Conservation (phyloP, 1,140 invertebrate species). For the Papilio glaucus region DNA sequence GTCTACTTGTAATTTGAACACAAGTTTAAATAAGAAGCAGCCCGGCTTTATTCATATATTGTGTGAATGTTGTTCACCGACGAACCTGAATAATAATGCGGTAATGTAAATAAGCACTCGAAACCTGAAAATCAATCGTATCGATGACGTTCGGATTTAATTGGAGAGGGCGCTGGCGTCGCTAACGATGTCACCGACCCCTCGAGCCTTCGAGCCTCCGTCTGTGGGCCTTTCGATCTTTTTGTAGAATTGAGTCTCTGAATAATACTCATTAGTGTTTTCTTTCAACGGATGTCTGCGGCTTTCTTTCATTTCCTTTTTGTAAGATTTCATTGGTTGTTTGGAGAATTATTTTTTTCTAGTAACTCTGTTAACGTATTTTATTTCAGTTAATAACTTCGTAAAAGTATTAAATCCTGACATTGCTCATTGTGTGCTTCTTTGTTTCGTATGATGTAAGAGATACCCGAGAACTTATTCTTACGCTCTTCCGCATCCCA, state of each 20-base stretch:
- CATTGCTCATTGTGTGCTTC: too few relatives aligned
- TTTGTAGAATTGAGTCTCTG: conserved; percentile 4
- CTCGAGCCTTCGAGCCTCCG: background rate
- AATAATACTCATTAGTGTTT: conserved; percentile 30
- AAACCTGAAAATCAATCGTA: conserved; percentile 22
- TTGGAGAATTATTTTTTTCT: too few relatives aligned
- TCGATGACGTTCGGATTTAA: conserved; percentile 27
- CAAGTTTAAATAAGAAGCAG: too few relatives aligned
- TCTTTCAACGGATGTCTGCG: background rate
- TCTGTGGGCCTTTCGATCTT: conserved; percentile 16
- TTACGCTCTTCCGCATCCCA: too few relatives aligned
- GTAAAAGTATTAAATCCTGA: too few relatives aligned
- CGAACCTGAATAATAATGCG: background rate
- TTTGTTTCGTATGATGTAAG: too few relatives aligned
- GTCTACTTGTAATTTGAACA: too few relatives aligned
- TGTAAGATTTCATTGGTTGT: background rate
- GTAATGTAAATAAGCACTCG: conserved; percentile 30
- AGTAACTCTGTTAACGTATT: too few relatives aligned
- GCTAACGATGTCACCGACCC: conserved; percentile 17
- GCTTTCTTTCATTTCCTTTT: conserved; percentile 10
- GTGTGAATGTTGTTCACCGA: background rate
- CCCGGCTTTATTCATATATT: background rate
- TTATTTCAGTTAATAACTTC: too few relatives aligned
- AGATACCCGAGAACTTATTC: too few relatives aligned
- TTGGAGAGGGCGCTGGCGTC: conserved; percentile 27